Percentiles rank a stretch among this genome's conserved stretches.
Evolutionary conservation across 2,113 vertebrate species (phyloP).

Genomic region (Mormoops blainvillei): DNA sequence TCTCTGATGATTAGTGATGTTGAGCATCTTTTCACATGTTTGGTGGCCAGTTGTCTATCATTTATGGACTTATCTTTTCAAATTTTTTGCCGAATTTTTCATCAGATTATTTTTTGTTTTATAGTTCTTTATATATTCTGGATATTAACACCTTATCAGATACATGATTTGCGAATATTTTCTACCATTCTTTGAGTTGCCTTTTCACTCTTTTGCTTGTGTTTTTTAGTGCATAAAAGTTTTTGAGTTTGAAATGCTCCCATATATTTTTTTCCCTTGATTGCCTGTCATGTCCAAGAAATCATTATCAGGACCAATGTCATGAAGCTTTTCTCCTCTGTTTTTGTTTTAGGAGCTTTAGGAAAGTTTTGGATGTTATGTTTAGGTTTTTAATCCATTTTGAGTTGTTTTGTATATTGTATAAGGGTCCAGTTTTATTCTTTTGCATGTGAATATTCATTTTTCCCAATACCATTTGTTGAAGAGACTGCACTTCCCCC

Average conservation of each 20-base stretch:
- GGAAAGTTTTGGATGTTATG: background rate
- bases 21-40: background rate
- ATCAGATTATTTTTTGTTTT: background rate
- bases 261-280: background rate
- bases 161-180: background rate
- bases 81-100: background rate
- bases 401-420: background rate
- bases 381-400: background rate
- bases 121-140: background rate
- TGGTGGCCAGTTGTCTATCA: background rate
- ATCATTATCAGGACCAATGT: background rate
- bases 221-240: background rate
- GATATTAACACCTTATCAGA: background rate
- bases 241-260: background rate
- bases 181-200: background rate
- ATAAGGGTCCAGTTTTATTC: background rate
- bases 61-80: background rate
- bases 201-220: background rate
- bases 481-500: background rate
- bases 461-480: background rate
- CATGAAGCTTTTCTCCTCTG: background rate
- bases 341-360: background rate
- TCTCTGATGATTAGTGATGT: background rate
- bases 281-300: background rate
- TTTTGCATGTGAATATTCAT: background rate